Evolutionary conservation across 2,888 invertebrate genomes (phyloP), one percentile per base, ranked within the genome.

Genomic region (Eupeodes luniger): DNA sequence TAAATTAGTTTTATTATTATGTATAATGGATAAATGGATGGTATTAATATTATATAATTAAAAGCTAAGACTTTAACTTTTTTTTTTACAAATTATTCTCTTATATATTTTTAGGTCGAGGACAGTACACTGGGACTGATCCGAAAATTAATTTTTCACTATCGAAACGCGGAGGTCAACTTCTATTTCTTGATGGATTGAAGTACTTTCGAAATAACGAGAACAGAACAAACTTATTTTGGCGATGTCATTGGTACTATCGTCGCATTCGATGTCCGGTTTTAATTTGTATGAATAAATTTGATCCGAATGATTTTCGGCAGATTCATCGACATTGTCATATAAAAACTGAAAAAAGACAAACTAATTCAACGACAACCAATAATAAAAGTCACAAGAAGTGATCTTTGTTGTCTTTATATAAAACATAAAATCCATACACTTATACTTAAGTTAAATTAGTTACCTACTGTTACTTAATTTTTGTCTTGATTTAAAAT

Each of bases 171-270:
- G 93, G 93, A 16, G 93, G 93, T 0, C 93, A 93, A 82, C 87
- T 93, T 9, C 90, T 93, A 5, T 93, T 93, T 91, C 89, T 93
- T 59, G 93, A 93, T 85, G 93, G 93, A 0, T 79, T 93, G 11
- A 93, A 93, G 87, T 93, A 92, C 89, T 93, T 93, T 90, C 92
- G 93, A 2, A 93, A 93, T 80, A 93, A 93, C 81, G 93, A 93
- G 89, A 93, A 93, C 90, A 92, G 93, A 9, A 93, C 92, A 7
- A 93, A 93, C 89, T 90, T 92, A 57, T 93, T 93, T 76, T 93
- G 93, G 93, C 92, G 93, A 59, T 93, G 93, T 49, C 93, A 93
- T 81, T 93, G 93, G 92, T 93, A 93, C 82, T 93, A 93, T 89
- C 91, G 93, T 0, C 92, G 92, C 36, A 92, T 92, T 14, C 92